phyloP scores from a whole-genome alignment of 2,797 vertebrate species.

The Enoplosus armatus region DNA sequence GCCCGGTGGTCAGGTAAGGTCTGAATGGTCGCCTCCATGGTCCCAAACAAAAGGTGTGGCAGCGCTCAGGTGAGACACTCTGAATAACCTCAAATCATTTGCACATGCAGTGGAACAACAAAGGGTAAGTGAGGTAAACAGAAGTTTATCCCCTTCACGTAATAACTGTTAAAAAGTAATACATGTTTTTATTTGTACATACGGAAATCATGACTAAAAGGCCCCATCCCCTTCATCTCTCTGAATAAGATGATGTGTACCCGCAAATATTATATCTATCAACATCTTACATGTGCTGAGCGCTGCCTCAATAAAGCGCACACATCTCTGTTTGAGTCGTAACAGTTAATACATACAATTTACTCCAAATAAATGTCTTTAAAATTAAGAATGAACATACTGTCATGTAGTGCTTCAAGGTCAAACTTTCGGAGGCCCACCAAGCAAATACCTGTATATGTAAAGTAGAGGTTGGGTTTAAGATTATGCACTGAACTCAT shows the following conservation, averaged over 20 bases:
- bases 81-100: constrained; percentile 31
- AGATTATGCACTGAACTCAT: constrained; percentile 16
- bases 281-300: constrained; percentile 10
- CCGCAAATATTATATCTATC: constrained; percentile 24
- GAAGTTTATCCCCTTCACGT: constrained; percentile 2
- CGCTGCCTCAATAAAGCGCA: not conserved
- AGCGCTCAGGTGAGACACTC: not conserved
- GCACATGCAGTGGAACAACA: constrained; percentile 13
- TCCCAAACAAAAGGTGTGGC: constrained; percentile 51
- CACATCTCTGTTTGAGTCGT: constrained; percentile 13
- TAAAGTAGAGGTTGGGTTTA: constrained; percentile 4
- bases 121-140: constrained; percentile 33
- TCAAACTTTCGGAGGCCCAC: constrained; percentile 56
- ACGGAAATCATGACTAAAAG: constrained; percentile 9
- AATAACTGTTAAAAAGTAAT: constrained; percentile 20
- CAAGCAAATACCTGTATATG: constrained; percentile 37
- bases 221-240: constrained; percentile 11
- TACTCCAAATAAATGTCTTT: constrained; percentile 31
- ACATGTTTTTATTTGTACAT: constrained; percentile 16
- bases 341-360: constrained; percentile 41
- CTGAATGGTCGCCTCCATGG: constrained; percentile 37
- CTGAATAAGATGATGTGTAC: constrained; percentile 23
- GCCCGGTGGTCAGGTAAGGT: constrained; percentile 25
- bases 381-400: constrained; percentile 33
- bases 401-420: constrained; percentile 57